These are phyloP conservation scores for Helobdella robusta DNA, from an alignment of 2,888 invertebrate species.

Conservation along the genomic window DNA sequence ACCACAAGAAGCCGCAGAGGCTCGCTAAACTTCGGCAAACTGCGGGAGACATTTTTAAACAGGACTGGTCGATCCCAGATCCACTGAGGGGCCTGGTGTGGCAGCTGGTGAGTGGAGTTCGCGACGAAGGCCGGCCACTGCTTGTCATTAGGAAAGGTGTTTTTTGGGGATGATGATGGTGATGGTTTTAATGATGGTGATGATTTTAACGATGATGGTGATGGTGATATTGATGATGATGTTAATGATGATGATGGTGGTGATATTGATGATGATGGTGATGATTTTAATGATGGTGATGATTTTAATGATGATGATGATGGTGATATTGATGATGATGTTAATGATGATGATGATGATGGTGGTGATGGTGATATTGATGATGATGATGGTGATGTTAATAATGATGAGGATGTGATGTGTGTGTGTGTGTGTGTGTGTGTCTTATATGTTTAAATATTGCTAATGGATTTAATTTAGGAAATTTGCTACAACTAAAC, in stretches of 20 bases:
- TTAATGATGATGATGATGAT: constrained; percentile 16
- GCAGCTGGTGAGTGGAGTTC: constrained; percentile 18
- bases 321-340: constrained; percentile 13
- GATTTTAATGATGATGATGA: constrained; percentile 32
- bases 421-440: not conserved
- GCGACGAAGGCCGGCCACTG: too few species aligned
- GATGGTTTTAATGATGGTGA: too few species aligned
- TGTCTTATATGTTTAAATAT: too few species aligned
- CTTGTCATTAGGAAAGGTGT: too few species aligned
- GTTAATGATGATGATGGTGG: too few species aligned
- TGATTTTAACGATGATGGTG: too few species aligned
- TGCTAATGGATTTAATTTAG: not conserved
- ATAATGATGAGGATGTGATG: constrained; percentile 4
- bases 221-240: too few species aligned
- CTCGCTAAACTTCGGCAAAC: constrained; percentile 3
- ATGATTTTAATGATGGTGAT: constrained; percentile 8
- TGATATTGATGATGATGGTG: too few species aligned
- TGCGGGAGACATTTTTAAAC: constrained; percentile 12
- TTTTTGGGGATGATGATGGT: too few species aligned
- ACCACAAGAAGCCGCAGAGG: constrained; percentile 3
- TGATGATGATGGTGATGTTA: constrained; percentile 11
- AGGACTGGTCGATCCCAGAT: constrained; percentile 12
- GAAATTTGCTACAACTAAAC: not conserved
- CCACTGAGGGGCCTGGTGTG: constrained; percentile 16
- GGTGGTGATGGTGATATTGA: constrained; percentile 28